phyloP scores from a whole-genome alignment of 1,140 invertebrate genomes.

The Neuroterus valhalla region DNA sequence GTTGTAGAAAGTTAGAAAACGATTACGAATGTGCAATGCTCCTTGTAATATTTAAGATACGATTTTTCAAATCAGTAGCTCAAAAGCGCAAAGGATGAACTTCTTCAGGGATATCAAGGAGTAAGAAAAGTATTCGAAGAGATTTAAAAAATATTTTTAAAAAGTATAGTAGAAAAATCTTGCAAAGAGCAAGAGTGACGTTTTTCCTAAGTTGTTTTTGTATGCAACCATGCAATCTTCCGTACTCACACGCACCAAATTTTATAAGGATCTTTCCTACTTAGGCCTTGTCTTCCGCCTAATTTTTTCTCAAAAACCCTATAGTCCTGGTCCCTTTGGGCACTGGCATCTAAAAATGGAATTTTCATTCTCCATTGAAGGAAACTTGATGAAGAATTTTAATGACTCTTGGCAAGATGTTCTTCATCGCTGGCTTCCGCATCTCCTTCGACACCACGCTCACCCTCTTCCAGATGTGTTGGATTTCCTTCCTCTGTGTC shows the following conservation, averaged over 20 bases:
- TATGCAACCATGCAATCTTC: background rate
- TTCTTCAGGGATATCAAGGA: background rate
- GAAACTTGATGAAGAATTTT: slow-evolving; percentile 42
- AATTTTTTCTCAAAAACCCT: slow-evolving; percentile 2
- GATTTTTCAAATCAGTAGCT: background rate
- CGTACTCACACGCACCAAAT: background rate
- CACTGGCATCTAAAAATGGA: background rate
- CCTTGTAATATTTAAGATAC: background rate
- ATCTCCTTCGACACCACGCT: slow-evolving; percentile 77
- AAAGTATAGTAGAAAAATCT: background rate
- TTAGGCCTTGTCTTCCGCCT: background rate
- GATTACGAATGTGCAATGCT: background rate
- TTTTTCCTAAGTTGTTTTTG: background rate
- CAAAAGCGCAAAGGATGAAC: background rate
- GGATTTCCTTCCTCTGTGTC: slow-evolving; percentile 78
- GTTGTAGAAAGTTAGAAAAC: slow-evolving; percentile 9
- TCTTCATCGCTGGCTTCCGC: slow-evolving; percentile 78
- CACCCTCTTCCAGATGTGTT: slow-evolving; percentile 73
- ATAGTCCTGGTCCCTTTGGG: slow-evolving; percentile 21
- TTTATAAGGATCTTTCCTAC: background rate
- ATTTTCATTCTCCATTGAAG: slow-evolving; percentile 33
- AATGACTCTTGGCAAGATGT: slow-evolving; percentile 59
- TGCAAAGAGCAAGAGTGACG: background rate
- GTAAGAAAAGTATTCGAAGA: background rate
- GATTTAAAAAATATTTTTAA: background rate